Percentiles rank a stretch among this genome's conserved stretches.
These are phyloP conservation scores for Phymorhynchus buccinoides DNA, from an alignment of 1,140 invertebrate genomes.

Conservation along the genomic window DNA sequence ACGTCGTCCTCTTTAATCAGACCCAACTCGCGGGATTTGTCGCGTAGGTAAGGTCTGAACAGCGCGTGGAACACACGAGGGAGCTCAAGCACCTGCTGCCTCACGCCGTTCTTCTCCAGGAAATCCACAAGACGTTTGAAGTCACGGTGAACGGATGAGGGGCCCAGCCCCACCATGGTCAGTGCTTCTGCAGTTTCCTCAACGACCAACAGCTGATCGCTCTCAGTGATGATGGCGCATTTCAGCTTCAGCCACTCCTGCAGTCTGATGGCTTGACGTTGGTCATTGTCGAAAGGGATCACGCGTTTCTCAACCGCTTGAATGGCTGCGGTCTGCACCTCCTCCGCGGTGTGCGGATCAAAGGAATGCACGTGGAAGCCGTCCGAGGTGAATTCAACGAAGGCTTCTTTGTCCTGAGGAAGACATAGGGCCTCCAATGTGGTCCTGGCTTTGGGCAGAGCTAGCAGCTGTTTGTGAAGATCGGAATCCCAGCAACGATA, in stretches of 20 bases:
- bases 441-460: neutral
- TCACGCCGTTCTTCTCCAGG: neutral
- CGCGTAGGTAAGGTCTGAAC: neutral
- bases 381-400: neutral
- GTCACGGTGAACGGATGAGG: neutral
- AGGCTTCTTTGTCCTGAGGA: neutral
- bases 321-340: neutral
- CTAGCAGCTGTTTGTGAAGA: neutral
- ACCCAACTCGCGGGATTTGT: neutral
- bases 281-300: neutral
- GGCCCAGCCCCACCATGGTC: neutral
- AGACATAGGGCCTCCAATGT: neutral
- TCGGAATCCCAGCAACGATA: neutral
- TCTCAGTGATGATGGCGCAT: neutral
- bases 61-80: neutral
- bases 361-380: neutral
- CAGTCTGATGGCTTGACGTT: neutral
- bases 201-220: neutral
- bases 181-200: neutral
- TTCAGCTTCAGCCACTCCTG: neutral
- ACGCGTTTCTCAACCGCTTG: neutral
- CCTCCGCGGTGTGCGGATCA: neutral
- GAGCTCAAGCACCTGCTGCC: neutral
- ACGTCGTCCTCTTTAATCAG: neutral
- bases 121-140: conserved; percentile 1